These are phyloP conservation scores for Drosophila nebulosa DNA, from an alignment of 1,140 invertebrate species.

Conservation along the genomic window DNA sequence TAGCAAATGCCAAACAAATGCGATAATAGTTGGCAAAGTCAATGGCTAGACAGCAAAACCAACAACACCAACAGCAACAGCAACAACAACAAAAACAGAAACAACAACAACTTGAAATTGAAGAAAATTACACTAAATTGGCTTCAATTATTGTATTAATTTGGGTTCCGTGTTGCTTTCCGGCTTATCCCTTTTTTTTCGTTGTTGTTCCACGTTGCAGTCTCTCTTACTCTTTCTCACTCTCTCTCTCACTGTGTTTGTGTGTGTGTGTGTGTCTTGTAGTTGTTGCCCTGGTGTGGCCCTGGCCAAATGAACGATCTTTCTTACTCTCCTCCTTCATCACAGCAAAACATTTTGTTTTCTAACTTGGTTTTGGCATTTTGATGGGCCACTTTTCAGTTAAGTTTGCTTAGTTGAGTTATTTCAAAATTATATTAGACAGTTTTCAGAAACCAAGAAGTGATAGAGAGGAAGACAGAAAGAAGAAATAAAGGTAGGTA, in stretches of 20 bases:
- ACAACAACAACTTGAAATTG: slow-evolving; percentile 63
- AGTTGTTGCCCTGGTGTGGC: slow-evolving; percentile 25
- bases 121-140: slow-evolving; percentile 80
- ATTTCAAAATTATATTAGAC: slow-evolving; percentile 75
- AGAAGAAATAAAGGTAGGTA: background rate
- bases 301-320: slow-evolving; percentile 11
- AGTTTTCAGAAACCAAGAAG: slow-evolving; percentile 21
- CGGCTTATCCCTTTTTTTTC: slow-evolving; percentile 73
- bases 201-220: slow-evolving; percentile 36
- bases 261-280: slow-evolving; percentile 13
- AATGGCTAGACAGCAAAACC: slow-evolving; percentile 62
- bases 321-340: slow-evolving; percentile 5
- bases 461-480: background rate
- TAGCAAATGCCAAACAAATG: slow-evolving; percentile 72
- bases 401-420: slow-evolving; percentile 62
- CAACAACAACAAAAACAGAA: slow-evolving; percentile 32
- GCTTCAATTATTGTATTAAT: slow-evolving; percentile 81
- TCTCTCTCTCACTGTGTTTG: slow-evolving; percentile 3
- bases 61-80: slow-evolving; percentile 43
- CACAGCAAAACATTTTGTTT: slow-evolving; percentile 66
- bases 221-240: slow-evolving; percentile 19
- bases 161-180: slow-evolving; percentile 81
- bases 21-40: slow-evolving; percentile 75
- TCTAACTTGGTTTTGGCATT: slow-evolving; percentile 71
- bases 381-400: slow-evolving; percentile 55